These are phyloP conservation scores for Drosophila eugracilis DNA, from an alignment of 1,140 invertebrate genomes.

Conservation along the genomic window DNA sequence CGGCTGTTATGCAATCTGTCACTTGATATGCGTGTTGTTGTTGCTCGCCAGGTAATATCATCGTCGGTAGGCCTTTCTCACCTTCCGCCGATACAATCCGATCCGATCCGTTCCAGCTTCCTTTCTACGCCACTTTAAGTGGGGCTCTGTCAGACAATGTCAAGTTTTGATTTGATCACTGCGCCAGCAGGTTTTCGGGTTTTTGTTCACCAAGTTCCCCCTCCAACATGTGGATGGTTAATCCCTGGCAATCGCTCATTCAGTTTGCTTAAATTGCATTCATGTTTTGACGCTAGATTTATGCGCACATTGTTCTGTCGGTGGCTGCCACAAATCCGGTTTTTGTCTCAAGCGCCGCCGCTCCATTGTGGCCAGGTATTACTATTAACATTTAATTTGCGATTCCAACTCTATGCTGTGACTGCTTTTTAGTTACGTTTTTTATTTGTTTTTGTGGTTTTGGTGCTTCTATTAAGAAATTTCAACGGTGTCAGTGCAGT, in stretches of 20 bases:
- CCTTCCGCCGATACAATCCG: constrained; percentile 29
- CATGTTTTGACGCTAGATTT: constrained; percentile 74
- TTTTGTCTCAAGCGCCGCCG: constrained; percentile 45
- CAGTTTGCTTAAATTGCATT: constrained; percentile 69
- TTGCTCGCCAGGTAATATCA: constrained; percentile 22
- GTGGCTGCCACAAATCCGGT: constrained; percentile 74
- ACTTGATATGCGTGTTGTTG: constrained; percentile 57
- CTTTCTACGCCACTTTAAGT: constrained; percentile 58
- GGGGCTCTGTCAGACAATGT: constrained; percentile 61
- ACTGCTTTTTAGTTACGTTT: constrained; percentile 40
- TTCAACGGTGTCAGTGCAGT: constrained; percentile 45
- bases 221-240: constrained; percentile 19
- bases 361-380: constrained; percentile 43
- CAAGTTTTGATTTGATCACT: constrained; percentile 78
- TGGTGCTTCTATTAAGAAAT: constrained; percentile 78
- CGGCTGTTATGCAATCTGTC: constrained; percentile 53
- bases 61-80: constrained; percentile 44
- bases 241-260: constrained; percentile 74
- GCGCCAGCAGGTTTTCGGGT: constrained; percentile 40
- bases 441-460: constrained; percentile 47
- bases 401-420: constrained; percentile 46
- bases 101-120: constrained; percentile 37
- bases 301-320: constrained; percentile 75
- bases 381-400: constrained; percentile 80
- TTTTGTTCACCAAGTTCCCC: constrained; percentile 14